phyloP scores from a whole-genome alignment of 2,888 invertebrate species.

The Eulithis prunata region DNA sequence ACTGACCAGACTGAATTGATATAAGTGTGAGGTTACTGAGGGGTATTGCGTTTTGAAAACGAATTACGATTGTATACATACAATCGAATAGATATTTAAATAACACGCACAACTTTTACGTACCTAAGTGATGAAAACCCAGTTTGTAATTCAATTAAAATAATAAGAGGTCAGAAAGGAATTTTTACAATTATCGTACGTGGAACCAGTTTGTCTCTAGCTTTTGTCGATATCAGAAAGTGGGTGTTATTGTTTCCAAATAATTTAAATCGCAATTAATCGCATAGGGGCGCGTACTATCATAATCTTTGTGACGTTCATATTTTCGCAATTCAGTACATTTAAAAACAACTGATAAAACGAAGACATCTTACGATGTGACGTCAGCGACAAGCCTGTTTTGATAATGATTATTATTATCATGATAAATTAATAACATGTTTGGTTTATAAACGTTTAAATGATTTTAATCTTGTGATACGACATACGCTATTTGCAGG shows the following conservation, averaged over 20 bases:
- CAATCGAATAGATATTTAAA: slow-evolving; percentile 1
- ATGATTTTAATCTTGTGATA: no score
- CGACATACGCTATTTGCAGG: no score
- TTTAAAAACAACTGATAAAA: slow-evolving; percentile 34
- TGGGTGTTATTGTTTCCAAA: neutral
- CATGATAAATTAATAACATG: slow-evolving; percentile 20
- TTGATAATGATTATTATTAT: slow-evolving; percentile 2
- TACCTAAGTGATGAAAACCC: no score
- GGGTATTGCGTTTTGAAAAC: slow-evolving; percentile 1
- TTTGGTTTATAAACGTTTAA: neutral
- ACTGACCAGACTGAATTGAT: neutral
- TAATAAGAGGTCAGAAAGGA: no score
- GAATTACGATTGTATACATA: neutral
- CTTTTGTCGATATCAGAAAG: neutral
- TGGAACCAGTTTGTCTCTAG: no score
- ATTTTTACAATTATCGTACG: no score
- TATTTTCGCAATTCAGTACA: neutral
- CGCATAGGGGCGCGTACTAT: neutral
- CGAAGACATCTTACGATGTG: slow-evolving; percentile 35
- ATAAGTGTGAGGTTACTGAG: neutral
- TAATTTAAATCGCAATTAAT: neutral
- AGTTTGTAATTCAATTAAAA: no score
- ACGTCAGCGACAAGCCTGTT: slow-evolving; percentile 40
- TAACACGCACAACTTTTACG: neutral
- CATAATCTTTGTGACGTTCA: neutral